A percentile compares a stretch with the other conserved stretches of the same genome.
Evolutionary conservation across 2,888 invertebrate genomes (phyloP).

Genomic region (Drosophila picticornis): DNA sequence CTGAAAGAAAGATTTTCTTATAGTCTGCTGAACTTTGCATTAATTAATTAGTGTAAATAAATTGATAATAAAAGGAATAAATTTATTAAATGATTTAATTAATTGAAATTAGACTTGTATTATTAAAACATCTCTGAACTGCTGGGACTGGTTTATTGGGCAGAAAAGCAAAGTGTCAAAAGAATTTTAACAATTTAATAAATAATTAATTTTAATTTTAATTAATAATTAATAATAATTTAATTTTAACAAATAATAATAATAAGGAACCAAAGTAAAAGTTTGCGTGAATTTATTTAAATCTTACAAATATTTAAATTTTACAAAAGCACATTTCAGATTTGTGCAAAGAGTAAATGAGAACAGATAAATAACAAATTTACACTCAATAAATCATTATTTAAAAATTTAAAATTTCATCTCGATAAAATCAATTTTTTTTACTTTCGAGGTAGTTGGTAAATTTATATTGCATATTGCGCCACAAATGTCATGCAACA

Average conservation of each 20-base stretch:
- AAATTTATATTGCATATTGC: not conserved
- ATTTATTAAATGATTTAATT: not conserved
- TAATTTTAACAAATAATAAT: too few relatives aligned
- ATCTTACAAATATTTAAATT: not conserved
- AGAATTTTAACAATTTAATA: not conserved
- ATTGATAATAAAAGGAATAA: not conserved
- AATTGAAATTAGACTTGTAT: not conserved
- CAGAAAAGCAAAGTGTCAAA: not conserved
- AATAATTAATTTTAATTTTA: too few relatives aligned
- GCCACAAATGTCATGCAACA: not conserved
- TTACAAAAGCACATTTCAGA: not conserved
- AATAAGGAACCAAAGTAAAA: not conserved
- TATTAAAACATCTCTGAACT: too few relatives aligned
- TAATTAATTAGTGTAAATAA: not conserved
- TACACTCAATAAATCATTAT: not conserved
- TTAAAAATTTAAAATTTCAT: not conserved
- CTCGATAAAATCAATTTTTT: not conserved
- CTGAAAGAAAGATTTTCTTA: not conserved
- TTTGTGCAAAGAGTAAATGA: not conserved
- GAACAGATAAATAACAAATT: not conserved
- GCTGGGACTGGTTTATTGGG: too few relatives aligned
- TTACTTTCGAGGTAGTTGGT: not conserved
- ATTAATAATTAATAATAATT: too few relatives aligned
- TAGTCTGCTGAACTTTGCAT: not conserved
- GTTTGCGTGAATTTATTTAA: not conserved